phyloP scores from a whole-genome alignment of 2,888 invertebrate genomes.

The Eremobia ochroleuca region DNA sequence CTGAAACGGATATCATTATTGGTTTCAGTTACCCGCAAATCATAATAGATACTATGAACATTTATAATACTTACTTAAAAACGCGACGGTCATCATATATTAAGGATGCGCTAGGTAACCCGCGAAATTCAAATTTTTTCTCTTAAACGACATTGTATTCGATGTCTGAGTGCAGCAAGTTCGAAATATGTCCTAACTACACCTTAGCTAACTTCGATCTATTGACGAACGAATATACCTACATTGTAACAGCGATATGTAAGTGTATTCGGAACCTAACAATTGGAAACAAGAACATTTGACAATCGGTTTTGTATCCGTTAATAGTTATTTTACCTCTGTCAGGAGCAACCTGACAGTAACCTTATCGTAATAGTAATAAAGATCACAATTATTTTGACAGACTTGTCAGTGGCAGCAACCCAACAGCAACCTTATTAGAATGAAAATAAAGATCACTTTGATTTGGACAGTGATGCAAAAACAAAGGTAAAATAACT shows the following conservation, averaged over 20 bases:
- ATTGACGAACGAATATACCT: conserved; percentile 9
- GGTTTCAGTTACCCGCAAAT: background rate
- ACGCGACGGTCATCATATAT: background rate
- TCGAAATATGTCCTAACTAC: background rate
- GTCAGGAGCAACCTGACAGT: too few relatives aligned
- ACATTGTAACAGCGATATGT: background rate
- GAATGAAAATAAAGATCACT: too few relatives aligned
- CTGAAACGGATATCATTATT: conserved; percentile 21
- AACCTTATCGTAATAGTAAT: too few relatives aligned
- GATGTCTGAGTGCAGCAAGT: background rate
- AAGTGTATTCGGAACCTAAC: background rate
- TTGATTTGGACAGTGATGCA: too few relatives aligned
- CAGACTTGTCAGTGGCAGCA: too few relatives aligned
- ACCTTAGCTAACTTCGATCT: conserved; percentile 9
- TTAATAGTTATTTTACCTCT: too few relatives aligned
- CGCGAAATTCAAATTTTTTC: too few relatives aligned
- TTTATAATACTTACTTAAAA: conserved; percentile 13
- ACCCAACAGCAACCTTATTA: too few relatives aligned
- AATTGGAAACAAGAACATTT: conserved; percentile 4
- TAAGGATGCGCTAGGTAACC: background rate
- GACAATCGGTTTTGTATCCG: background rate
- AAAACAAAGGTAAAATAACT: too few relatives aligned
- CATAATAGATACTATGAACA: background rate
- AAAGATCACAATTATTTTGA: too few relatives aligned
- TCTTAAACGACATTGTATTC: background rate